Evolutionary conservation across 2,797 vertebrate genomes (phyloP).

Genomic region (Pteropus rufus): DNA sequence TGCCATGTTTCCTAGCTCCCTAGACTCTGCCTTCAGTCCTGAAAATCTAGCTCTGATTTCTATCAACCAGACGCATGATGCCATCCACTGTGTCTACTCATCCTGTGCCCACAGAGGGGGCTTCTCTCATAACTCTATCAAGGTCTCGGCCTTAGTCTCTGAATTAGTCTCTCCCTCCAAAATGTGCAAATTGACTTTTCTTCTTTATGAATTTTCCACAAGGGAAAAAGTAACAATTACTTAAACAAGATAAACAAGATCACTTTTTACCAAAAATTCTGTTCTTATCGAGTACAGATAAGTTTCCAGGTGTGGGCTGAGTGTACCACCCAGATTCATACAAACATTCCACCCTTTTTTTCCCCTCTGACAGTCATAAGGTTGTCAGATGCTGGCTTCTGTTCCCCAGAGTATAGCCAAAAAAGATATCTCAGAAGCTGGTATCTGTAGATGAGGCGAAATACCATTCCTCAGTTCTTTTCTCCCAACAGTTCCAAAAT

Average conservation of each 20-base stretch:
- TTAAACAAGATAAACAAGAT: background rate
- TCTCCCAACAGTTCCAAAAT: background rate
- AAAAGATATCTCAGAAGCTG: background rate
- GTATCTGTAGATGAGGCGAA: background rate
- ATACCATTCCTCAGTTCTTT: background rate
- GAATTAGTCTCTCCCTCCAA: background rate
- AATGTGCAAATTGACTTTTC: background rate
- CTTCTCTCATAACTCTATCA: background rate
- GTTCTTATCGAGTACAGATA: constrained; percentile 43
- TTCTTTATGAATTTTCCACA: background rate
- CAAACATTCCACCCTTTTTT: background rate
- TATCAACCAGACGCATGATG: too few relatives aligned
- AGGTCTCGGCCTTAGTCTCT: background rate
- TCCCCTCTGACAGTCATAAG: background rate
- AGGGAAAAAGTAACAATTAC: background rate
- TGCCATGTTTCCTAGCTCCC: background rate
- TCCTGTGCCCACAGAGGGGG: background rate
- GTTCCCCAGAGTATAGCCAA: background rate
- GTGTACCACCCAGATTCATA: background rate
- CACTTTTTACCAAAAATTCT: constrained; percentile 22
- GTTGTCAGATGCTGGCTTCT: constrained; percentile 22
- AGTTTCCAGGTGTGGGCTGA: constrained; percentile 23
- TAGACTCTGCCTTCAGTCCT: background rate
- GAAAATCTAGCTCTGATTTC: background rate
- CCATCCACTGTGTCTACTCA: background rate